Percentiles rank a stretch among this genome's conserved stretches.
Evolutionary conservation across 2,113 vertebrate species (phyloP).

Genomic region (Tiliqua scincoides): DNA sequence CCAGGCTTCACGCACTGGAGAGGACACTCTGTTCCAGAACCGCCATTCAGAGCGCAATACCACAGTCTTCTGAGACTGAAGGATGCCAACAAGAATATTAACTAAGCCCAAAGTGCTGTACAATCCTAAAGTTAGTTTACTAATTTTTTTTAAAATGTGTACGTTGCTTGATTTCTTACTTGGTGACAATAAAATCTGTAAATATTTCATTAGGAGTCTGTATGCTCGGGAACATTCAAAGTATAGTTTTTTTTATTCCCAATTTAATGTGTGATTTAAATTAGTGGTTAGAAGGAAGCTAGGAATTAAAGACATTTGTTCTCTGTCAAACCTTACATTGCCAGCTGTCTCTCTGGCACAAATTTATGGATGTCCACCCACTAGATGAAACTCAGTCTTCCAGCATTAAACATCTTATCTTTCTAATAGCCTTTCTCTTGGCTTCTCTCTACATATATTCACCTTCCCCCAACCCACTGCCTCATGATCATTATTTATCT

Average conservation of each 20-base stretch:
- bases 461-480: background rate
- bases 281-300: background rate
- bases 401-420: background rate
- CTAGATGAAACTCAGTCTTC: slow-evolving; percentile 5
- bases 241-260: background rate
- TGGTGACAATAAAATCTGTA: too few species aligned
- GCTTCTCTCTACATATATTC: background rate
- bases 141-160: too few species aligned
- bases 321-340: background rate
- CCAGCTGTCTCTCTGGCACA: slow-evolving; percentile 2
- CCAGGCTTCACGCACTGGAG: too few species aligned
- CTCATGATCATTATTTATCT: background rate
- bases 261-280: slow-evolving; percentile 4
- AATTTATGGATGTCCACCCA: background rate
- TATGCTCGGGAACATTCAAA: background rate
- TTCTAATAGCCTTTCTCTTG: background rate
- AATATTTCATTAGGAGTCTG: background rate
- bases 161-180: too few species aligned
- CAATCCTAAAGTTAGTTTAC: too few species aligned
- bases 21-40: too few species aligned
- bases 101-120: too few species aligned
- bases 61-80: too few species aligned
- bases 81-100: too few species aligned
- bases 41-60: too few species aligned
- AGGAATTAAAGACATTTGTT: background rate